Evolutionary conservation across 2,888 invertebrate genomes (phyloP), one percentile per base, ranked within the genome.

Genomic region (Synanthedon andrenaeformis): DNA sequence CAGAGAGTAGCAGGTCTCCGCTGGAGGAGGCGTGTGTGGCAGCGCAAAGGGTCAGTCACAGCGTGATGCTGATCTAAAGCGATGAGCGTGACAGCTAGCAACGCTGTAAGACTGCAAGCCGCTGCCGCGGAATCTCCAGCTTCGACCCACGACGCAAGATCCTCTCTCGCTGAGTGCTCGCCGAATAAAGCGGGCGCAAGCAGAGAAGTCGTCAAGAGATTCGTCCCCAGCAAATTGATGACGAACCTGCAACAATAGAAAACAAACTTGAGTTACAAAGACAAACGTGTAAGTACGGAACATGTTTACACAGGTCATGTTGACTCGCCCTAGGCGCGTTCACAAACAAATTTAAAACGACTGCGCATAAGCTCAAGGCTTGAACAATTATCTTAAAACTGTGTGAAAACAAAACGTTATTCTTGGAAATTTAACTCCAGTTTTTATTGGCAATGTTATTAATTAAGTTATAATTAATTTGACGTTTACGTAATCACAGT

Each of bases 111-210:
- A 56, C 77, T 82, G 69, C 81, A 88, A 62, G 78, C 79, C 4
- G 76, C 74, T 2, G 79, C 80, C 5, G 78, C 76, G 10, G 82
- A 91, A 64, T 93, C 93, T 12, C 79, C 80, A 3, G 79, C 81
- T 59, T 85, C 83, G 53, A 76, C 77, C 81, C 91, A 91, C 41
- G 91, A 91, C 56, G 89, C 90, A 49, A 89, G 89, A 52, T 56
- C 63, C 70, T 90, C 91, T 56, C 91, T 92, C 63, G 91, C 92
- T 52, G 89, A 90, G 61, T 91, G 92, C 77, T 83, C 86, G 71
- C 83, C 87, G 57, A 84, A 85, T 57, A 83, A 68, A 56, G 87
- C 86, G 70, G 85, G 84, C 74, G 87, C 87, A 50, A 83, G 83
- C 67, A 85, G 76, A 68, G 82, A 80, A 64, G 83, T 86, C 59